Percentiles rank a stretch among this genome's conserved stretches.
Evolutionary conservation across 2,888 invertebrate species (phyloP).

Genomic region (Coenonympha arcania): DNA sequence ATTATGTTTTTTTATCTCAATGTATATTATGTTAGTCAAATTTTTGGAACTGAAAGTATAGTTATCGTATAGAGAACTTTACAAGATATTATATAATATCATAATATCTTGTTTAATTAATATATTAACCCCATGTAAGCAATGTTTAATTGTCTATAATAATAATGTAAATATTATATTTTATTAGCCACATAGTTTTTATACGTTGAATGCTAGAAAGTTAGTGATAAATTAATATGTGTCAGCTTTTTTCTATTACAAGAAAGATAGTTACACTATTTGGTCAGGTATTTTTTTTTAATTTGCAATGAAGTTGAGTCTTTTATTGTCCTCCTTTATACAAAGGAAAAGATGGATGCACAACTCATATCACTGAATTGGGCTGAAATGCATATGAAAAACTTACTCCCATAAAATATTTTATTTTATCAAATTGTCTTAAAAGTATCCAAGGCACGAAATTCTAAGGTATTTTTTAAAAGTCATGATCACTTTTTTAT

Average conservation of each 20-base stretch:
- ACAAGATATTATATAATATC: not conserved
- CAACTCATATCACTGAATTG: no score
- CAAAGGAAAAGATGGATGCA: not conserved
- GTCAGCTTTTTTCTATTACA: slow-evolving; percentile 35
- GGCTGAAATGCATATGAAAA: no score
- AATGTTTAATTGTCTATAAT: slow-evolving; percentile 44
- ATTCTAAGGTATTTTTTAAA: not conserved
- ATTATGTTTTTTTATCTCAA: slow-evolving; percentile 27
- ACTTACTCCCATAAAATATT: no score
- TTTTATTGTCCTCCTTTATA: not conserved
- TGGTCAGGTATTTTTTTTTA: not conserved
- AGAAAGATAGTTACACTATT: slow-evolving; percentile 18
- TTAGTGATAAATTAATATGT: slow-evolving; percentile 34
- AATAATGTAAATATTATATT: slow-evolving; percentile 61
- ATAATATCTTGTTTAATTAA: slow-evolving; percentile 26
- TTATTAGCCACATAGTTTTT: slow-evolving; percentile 48
- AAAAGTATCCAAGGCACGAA: no score
- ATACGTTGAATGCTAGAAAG: slow-evolving; percentile 46
- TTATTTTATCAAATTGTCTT: no score
- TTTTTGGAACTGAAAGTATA: slow-evolving; percentile 40
- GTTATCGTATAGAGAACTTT: slow-evolving; percentile 20
- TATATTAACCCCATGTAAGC: slow-evolving; percentile 31
- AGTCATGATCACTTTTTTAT: not conserved
- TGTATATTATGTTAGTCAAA: slow-evolving; percentile 29
- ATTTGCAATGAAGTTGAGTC: not conserved